Evolutionary conservation across 2,888 invertebrate species (phyloP), one percentile per base, ranked within the genome.

Genomic region (Alsophila aescularia): DNA sequence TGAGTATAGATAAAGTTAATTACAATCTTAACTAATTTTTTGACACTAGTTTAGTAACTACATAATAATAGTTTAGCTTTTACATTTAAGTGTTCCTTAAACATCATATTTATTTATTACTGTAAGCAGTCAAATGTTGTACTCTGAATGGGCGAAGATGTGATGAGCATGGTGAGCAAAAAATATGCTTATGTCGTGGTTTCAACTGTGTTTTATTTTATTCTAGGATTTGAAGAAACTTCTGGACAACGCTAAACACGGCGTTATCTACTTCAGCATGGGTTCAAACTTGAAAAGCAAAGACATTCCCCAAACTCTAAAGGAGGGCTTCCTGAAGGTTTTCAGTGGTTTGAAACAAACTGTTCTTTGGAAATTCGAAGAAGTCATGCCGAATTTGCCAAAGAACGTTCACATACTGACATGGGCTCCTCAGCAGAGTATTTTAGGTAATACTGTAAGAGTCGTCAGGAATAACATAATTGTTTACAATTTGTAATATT

Each of bases 341-440:
- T 89, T 92, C 45, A 66, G 80, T 1, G 69, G 63, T 15, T 61
- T 92, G 32, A 85, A 88, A 43, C 85, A 91, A 57, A 83, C 79
- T 2, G 85, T 92, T 0, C 37, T 92, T 1, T 91, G 90, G 91
- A 92, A 90, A 64, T 87, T 84, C 52, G 87, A 87, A 64, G 79
- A 80, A 44, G 60, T 68, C 0, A 36, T 85, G n/a, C 71, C 76
- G 0, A 65, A 76, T 50, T 49, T 74, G 8, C 85, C 87, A 0
- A 70, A 75, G 21, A 92, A 92, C 62, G 83, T 92, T 2, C 79
- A 81, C 39, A 73, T 90, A 5, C 52, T 79, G n/a, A 75, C 81
- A 31, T 92, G 89, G 87, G 77, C 85, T 14, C 87, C 88, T 2
- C 87, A 78, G 48, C 73, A 67, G 8, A 77, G 79, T 39, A 77